These are phyloP conservation scores for Tribolium freemani DNA, from an alignment of 2,888 invertebrate genomes.

Conservation along the genomic window DNA sequence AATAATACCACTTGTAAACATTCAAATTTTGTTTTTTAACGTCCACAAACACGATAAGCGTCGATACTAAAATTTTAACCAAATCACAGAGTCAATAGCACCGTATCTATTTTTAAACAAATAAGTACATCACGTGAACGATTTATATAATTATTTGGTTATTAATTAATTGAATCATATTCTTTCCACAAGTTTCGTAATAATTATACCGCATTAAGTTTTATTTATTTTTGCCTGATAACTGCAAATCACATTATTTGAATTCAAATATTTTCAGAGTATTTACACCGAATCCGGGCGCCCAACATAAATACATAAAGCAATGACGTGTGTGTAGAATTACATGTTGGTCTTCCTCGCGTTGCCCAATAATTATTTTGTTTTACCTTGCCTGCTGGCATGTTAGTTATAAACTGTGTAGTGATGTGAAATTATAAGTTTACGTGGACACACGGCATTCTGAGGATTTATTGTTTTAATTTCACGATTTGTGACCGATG, in stretches of 20 bases:
- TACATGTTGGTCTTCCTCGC: conserved; percentile 22
- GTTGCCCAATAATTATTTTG: conserved; percentile 33
- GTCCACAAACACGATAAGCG: too few species aligned
- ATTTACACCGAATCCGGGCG: conserved; percentile 14
- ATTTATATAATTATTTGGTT: too few species aligned
- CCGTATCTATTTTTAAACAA: too few species aligned
- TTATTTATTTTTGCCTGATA: neutral
- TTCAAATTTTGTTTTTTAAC: too few species aligned
- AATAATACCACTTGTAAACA: too few species aligned
- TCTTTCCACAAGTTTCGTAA: neutral
- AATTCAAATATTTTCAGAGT: neutral
- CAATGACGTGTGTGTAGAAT: conserved; percentile 28
- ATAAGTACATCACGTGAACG: too few species aligned
- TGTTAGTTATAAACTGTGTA: conserved; percentile 1
- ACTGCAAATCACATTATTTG: too few species aligned
- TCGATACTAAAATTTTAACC: too few species aligned
- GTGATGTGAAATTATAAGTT: conserved; percentile 30
- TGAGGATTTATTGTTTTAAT: too few species aligned
- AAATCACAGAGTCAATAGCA: too few species aligned
- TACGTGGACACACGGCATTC: too few species aligned
- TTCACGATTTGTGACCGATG: neutral
- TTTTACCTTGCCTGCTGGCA: conserved; percentile 27
- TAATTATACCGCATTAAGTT: neutral
- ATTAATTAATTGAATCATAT: too few species aligned
- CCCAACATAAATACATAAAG: conserved; percentile 20